phyloP scores from a whole-genome alignment of 2,113 vertebrate genomes.

The Chrysochloris asiatica region DNA sequence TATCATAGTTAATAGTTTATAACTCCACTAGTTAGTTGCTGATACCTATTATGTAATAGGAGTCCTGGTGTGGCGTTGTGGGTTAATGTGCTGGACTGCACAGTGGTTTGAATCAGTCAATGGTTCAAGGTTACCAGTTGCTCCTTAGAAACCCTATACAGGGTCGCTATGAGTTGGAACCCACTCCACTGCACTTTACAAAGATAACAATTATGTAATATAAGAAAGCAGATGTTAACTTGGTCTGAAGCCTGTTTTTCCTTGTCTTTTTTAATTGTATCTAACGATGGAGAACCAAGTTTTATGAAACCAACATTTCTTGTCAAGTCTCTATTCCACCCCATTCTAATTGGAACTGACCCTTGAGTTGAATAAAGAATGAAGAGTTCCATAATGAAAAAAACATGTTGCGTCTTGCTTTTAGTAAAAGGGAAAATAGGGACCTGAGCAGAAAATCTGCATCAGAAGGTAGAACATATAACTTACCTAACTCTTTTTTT shows the following conservation, averaged over 20 bases:
- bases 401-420: conserved; percentile 52
- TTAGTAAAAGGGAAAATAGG: conserved; percentile 42
- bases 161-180: too few relatives aligned
- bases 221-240: conserved; percentile 73
- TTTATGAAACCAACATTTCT: conserved; percentile 77
- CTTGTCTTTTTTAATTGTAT: conserved; percentile 73
- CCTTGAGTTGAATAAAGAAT: conserved; percentile 74
- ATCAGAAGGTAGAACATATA: conserved; percentile 27
- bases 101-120: too few relatives aligned
- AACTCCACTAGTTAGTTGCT: conserved; percentile 57
- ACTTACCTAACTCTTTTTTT: neutral
- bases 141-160: too few relatives aligned
- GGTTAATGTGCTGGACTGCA: too few relatives aligned
- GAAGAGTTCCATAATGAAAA: conserved; percentile 69
- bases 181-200: too few relatives aligned
- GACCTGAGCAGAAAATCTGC: neutral
- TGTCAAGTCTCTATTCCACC: conserved; percentile 53
- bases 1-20: conserved; percentile 37
- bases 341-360: conserved; percentile 70
- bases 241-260: conserved; percentile 75
- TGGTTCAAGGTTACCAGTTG: too few relatives aligned
- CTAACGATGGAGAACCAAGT: conserved; percentile 70
- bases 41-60: conserved; percentile 23
- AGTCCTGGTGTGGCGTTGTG: too few relatives aligned
- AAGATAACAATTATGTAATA: conserved; percentile 19